These are phyloP conservation scores for Dicerorhinus sumatrensis DNA, from an alignment of 2,113 vertebrate genomes.

Conservation along the genomic window DNA sequence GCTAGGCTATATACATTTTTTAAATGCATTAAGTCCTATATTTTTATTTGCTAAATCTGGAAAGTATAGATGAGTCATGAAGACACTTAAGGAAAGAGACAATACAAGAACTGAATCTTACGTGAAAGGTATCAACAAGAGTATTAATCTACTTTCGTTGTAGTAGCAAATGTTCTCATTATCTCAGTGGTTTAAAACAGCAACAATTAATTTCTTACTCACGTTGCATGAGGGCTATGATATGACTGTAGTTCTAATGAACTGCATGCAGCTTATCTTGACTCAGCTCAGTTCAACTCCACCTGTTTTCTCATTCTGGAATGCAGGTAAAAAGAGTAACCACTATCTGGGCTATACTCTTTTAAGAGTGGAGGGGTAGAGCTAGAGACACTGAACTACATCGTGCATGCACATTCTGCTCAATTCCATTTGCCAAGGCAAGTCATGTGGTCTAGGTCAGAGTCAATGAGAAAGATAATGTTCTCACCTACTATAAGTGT, in stretches of 20 bases:
- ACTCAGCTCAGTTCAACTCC: neutral
- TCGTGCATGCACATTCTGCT: neutral
- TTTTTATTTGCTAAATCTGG: slow-evolving; percentile 8
- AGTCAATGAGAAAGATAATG: neutral
- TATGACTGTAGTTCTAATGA: neutral
- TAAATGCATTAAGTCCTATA: neutral
- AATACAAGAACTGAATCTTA: neutral
- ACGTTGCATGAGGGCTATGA: neutral
- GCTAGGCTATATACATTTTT: neutral
- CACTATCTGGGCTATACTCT: neutral
- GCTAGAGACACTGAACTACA: neutral
- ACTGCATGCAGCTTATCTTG: neutral
- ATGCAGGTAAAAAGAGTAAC: neutral
- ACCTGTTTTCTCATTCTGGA: neutral
- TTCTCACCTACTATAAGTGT: neutral
- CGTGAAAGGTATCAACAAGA: neutral
- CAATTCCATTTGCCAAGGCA: neutral
- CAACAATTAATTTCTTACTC: neutral
- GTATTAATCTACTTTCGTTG: neutral
- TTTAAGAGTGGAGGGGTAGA: neutral
- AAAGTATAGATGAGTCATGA: neutral
- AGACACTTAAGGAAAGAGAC: neutral
- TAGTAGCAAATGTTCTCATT: neutral
- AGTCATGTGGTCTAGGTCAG: neutral
- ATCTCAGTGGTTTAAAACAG: neutral